Evolutionary conservation across 1,140 invertebrate genomes (phyloP).

Genomic region (Octopus sinensis): DNA sequence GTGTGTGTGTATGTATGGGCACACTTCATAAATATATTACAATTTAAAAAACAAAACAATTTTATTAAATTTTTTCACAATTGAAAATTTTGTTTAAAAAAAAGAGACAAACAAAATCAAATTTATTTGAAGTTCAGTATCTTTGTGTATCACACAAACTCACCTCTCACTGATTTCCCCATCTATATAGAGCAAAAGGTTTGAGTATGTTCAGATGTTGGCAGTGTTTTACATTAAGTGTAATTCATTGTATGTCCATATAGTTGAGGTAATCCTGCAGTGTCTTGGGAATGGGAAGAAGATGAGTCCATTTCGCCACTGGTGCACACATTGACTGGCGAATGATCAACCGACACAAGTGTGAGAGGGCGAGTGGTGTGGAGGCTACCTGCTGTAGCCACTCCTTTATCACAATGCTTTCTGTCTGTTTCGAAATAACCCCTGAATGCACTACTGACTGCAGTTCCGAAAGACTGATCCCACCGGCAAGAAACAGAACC

Average conservation of each 20-base stretch:
- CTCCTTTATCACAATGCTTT: neutral
- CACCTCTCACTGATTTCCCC: too few relatives aligned
- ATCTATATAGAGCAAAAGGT: too few relatives aligned
- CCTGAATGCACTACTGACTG: neutral
- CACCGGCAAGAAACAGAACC: neutral
- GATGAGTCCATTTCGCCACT: neutral
- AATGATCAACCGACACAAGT: conserved; percentile 8
- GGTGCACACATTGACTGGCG: neutral
- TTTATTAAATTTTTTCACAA: too few relatives aligned
- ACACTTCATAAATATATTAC: too few relatives aligned
- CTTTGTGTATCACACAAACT: too few relatives aligned
- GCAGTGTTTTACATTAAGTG: too few relatives aligned
- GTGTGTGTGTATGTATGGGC: too few relatives aligned
- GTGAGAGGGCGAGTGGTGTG: neutral
- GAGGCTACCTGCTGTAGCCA: neutral
- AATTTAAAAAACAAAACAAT: too few relatives aligned
- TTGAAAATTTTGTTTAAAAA: too few relatives aligned
- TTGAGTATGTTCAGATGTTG: too few relatives aligned
- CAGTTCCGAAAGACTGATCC: neutral
- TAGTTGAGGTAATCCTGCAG: conserved; percentile 5
- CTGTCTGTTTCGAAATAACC: neutral
- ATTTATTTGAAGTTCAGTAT: too few relatives aligned
- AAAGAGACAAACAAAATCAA: too few relatives aligned
- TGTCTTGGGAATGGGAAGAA: neutral
- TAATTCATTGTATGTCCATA: conserved; percentile 1